Evolutionary conservation across 2,888 invertebrate species (phyloP), one percentile per base, ranked within the genome.

Genomic region (Rhabditoides inermis): DNA sequence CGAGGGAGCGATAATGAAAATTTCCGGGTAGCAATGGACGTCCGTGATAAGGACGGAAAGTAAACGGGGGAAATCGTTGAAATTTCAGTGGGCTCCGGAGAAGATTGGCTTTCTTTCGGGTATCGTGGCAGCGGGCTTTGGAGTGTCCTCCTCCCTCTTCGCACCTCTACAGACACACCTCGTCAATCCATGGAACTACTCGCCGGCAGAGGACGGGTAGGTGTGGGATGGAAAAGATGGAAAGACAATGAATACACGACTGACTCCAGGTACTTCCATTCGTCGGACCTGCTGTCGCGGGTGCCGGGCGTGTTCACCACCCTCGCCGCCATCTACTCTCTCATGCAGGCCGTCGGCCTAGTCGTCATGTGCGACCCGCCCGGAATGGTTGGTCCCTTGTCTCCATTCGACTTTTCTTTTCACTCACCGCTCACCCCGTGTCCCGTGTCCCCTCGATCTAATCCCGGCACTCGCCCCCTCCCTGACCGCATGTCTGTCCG

Each of bases 71-170:
- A n/a, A n/a, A n/a, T n/a, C n/a, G n/a, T n/a, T n/a, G 25, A 3
- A n/a, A 20, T 56, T 62, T 40, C 56, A 68, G 68, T 74, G 74
- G 74, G 72, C 72, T 15, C 74, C 74, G 1, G 66, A 72, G 54
- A 68, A 68, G 55, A 68, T 74, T 6, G 74, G 74, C 10, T 51
- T 72, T 2, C 68, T 70, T 15, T 69, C 69, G 23, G 74, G 74
- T 20, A 70, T 74, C 32, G 74, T 74, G 3, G 74, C 74, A 20
- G 74, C 74, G 6, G 74, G 74, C 18, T 74, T 74, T 49, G 74
- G 74, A 1, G 55, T 74, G 5, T 66, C 70, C 4, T 70, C 74
- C 0, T 70, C 72, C 12, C 75, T 74, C 28, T 74, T 74, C 45
- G 74, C 74, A 1, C 74, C 74, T 2, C 73, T 74, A 40, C 74